phyloP scores from a whole-genome alignment of 2,888 invertebrate genomes.

The Andricus curvator region DNA sequence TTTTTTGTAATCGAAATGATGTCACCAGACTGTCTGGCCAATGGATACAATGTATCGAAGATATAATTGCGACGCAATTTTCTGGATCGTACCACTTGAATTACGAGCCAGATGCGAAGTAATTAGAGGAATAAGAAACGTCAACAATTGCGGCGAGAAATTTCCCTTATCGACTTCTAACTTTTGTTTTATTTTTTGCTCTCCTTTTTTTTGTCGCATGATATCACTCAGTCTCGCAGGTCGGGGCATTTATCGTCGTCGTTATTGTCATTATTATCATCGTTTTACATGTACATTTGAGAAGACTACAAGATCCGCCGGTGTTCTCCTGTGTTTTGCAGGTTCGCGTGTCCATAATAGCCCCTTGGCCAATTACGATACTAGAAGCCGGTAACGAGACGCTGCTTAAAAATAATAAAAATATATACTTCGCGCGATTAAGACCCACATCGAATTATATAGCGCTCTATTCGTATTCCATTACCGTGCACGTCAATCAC shows the following conservation, averaged over 20 bases:
- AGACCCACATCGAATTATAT: slow-evolving; percentile 25
- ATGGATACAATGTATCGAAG: neutral
- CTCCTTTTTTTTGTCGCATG: neutral
- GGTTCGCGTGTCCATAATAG: slow-evolving; percentile 38
- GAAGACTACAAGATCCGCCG: slow-evolving; percentile 22
- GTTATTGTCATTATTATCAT: slow-evolving; percentile 38
- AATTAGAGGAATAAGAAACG: slow-evolving; percentile 23
- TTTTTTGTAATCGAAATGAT: neutral
- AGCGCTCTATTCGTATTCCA: slow-evolving; percentile 35
- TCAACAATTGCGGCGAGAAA: slow-evolving; percentile 1
- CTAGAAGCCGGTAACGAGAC: slow-evolving; percentile 40
- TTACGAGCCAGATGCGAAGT: neutral
- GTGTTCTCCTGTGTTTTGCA: slow-evolving; percentile 37
- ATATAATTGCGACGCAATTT: slow-evolving; percentile 7
- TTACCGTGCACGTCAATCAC: slow-evolving; percentile 39
- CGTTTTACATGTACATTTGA: slow-evolving; percentile 26
- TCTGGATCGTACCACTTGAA: slow-evolving; percentile 5
- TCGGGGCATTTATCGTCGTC: slow-evolving; percentile 22
- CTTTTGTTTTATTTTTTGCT: neutral
- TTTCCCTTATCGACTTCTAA: slow-evolving; percentile 5
- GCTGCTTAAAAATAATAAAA: slow-evolving; percentile 39
- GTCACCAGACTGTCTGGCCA: slow-evolving; percentile 2
- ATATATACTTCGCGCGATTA: slow-evolving; percentile 39
- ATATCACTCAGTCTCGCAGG: slow-evolving; percentile 32
- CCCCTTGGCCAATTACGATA: slow-evolving; percentile 35